Conservation (phyloP, 2,888 invertebrate genomes). For the Andrena bicolor region DNA sequence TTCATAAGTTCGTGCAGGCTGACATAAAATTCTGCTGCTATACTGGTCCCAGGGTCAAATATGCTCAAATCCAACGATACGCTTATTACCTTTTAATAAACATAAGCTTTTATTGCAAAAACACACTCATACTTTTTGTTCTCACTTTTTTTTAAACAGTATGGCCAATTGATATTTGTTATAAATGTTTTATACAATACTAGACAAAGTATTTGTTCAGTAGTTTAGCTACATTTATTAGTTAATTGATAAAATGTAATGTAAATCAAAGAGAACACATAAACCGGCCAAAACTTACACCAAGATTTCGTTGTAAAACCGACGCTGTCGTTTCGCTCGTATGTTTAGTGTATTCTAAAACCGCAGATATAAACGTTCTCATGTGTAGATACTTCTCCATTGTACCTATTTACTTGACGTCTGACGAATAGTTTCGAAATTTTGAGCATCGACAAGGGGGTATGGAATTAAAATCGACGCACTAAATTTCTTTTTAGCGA, state of each 20-base stretch:
- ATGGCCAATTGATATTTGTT: not conserved
- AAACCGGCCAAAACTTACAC: conserved; percentile 72
- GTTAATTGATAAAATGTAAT: not conserved
- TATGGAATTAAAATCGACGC: conserved; percentile 27
- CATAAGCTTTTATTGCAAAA: conserved; percentile 30
- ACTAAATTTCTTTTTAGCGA: not conserved
- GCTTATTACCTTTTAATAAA: conserved; percentile 86
- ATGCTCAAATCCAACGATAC: conserved; percentile 88
- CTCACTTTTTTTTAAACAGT: not conserved
- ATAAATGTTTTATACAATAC: not conserved
- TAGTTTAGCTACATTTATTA: not conserved
- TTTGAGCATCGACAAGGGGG: not conserved
- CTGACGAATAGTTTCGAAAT: conserved; percentile 16
- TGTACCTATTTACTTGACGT: not conserved
- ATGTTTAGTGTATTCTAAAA: conserved; percentile 79
- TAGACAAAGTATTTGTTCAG: not conserved
- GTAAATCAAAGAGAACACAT: not conserved
- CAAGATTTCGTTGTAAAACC: conserved; percentile 81
- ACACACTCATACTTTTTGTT: not conserved
- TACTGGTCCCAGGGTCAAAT: conserved; percentile 89
- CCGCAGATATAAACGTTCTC: conserved; percentile 79
- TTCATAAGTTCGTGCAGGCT: conserved; percentile 89
- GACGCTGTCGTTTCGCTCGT: conserved; percentile 79
- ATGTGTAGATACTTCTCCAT: conserved; percentile 81
- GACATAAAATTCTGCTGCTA: conserved; percentile 89